Percentiles rank a stretch among this genome's conserved stretches.
Conservation (phyloP, 2,113 vertebrate species). For the Pipra filicauda region DNA sequence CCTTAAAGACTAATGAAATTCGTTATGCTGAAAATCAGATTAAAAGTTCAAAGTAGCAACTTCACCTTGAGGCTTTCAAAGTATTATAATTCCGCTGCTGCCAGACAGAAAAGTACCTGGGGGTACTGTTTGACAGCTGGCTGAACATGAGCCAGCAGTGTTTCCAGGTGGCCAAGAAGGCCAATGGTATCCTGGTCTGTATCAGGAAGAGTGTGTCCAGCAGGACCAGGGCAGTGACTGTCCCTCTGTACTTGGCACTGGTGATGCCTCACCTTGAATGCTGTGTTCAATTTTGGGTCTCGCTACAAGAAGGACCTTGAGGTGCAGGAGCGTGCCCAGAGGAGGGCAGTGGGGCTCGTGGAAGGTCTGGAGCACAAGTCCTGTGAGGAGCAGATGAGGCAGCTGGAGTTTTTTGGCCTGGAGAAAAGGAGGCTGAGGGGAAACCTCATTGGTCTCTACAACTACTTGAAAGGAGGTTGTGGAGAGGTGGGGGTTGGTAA, state of each 20-base stretch:
- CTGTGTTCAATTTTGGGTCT: background rate
- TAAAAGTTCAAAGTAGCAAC: background rate
- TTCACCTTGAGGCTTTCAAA: slow-evolving; percentile 19
- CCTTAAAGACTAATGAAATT: slow-evolving; percentile 7
- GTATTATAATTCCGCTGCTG: background rate
- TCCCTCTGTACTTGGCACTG: fast-evolving
- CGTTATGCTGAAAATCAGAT: background rate
- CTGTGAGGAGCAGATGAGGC: background rate
- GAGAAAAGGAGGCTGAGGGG: background rate
- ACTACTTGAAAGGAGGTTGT: fast-evolving
- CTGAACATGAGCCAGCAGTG: background rate
- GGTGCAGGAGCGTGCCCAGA: background rate
- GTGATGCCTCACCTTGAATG: background rate
- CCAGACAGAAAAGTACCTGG: fast-evolving
- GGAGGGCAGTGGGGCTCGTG: fast-evolving
- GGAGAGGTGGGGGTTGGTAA: fast-evolving
- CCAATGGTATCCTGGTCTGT: background rate
- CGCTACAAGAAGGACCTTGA: background rate
- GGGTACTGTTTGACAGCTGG: fast-evolving
- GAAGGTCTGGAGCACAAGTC: background rate
- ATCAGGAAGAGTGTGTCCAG: background rate
- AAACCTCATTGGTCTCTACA: background rate
- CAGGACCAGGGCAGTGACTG: background rate
- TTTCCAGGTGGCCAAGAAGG: background rate
- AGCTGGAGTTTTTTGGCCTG: background rate